Base-by-base conservation (phyloP, 2,888 invertebrate genomes). In the Xestia rhomboidea region DNA sequence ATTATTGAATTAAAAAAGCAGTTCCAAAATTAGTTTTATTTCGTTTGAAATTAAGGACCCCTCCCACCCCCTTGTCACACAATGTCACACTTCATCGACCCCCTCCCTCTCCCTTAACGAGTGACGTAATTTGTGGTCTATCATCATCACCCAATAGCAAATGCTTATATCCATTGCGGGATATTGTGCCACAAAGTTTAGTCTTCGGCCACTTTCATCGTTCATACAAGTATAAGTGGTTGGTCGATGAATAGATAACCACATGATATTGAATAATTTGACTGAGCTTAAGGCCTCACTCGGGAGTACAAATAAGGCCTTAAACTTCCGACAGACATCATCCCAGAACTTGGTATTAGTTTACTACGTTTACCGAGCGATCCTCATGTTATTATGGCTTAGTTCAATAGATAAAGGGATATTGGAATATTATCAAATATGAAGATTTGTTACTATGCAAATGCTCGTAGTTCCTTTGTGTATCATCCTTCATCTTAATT, bases 321-420 rank as follows among this genome's bases (percentile, higher is more conserved):
- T n/a, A 68, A 79, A 83, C 69, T 81, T 79, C 46, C 30, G 11
- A 30, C 13, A 49, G 81, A 62, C 49, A 10, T 18, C 15, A 51
- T 15, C 54, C 82, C 69, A 67, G 67, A 84, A 84, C 57, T 84
- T 81, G 62, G 30, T 81, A 84, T 81, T 84, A 81, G 79, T 81
- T 68, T 49, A 18, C 62, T 44, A 44, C 38, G 62, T 81, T 84
- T 63, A 57, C 71, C 34, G 21, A 79, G 21, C 49, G 24, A 67
- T 70, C 62, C 64, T 68, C 68, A 68, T 62, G 70, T 30, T 76
- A 76, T 68, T 67, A 63, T 83, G 44, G 62, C 27, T 77, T 54
- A 77, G 54, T 76, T 79, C 67, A 82, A 82, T 68, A 82, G 57
- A 75, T 41, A 54, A 54, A 63, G 67, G 67, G 38, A 68, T 79